Evolutionary conservation across 2,888 invertebrate genomes (phyloP).

Genomic region (Drosophila trichaetosa): DNA sequence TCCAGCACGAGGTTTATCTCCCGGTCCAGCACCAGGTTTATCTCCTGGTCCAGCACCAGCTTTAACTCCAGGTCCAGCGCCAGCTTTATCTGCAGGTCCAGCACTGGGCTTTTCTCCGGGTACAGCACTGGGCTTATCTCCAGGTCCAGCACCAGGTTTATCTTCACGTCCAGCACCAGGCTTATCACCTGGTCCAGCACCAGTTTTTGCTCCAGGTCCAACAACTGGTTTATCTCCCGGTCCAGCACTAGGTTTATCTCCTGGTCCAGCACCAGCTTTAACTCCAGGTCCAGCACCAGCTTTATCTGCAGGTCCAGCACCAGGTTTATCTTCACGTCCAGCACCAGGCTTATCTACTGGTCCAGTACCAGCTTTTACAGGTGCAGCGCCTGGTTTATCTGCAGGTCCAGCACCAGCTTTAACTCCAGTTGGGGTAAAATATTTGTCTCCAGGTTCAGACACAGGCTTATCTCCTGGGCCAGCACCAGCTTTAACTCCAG

Average conservation of each 20-base stretch:
- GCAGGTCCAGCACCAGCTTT: conserved; percentile 16
- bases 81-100: neutral
- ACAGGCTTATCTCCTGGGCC: conserved; percentile 4
- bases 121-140: neutral
- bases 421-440: neutral
- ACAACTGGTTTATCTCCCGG: neutral
- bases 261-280: accelerated
- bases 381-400: neutral
- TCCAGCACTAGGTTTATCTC: neutral
- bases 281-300: neutral
- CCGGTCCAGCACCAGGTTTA: neutral
- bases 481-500: conserved; percentile 2
- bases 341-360: neutral
- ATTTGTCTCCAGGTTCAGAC: neutral
- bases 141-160: neutral
- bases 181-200: neutral
- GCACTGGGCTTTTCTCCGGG: neutral
- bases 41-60: neutral
- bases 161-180: neutral
- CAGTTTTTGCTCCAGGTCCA: neutral
- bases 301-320: neutral
- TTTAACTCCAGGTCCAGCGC: neutral
- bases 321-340: conserved; percentile 1
- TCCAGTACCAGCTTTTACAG: conserved; percentile 1
- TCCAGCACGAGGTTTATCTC: neutral